Evolutionary conservation across 2,888 invertebrate genomes (phyloP).

Genomic region (Dermolepida albohirtum): DNA sequence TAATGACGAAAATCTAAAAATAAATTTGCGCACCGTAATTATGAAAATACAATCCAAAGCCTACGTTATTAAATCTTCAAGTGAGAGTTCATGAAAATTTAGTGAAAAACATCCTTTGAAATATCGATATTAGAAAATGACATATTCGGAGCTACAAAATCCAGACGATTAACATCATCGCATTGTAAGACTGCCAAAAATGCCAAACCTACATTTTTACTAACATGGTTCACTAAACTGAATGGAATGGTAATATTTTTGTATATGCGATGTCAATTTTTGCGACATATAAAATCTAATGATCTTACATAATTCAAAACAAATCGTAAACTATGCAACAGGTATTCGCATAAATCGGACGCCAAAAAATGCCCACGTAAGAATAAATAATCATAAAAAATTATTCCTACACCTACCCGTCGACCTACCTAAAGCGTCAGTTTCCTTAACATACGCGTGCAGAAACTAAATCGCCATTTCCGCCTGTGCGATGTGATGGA

Average conservation of each 20-base stretch:
- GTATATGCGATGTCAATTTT: slow-evolving; percentile 18
- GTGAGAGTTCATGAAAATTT: no score
- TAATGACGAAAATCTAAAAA: no score
- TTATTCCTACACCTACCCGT: slow-evolving; percentile 25
- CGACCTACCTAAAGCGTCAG: slow-evolving; percentile 1
- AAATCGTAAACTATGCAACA: slow-evolving; percentile 31
- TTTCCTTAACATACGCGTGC: slow-evolving; percentile 11
- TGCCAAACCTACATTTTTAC: slow-evolving; percentile 31
- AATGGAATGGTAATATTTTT: slow-evolving; percentile 35
- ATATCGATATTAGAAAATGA: no score
- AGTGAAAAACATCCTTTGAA: no score
- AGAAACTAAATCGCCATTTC: slow-evolving; percentile 47
- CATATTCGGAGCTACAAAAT: no score
- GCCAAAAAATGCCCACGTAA: slow-evolving; percentile 31
- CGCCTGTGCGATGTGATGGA: slow-evolving; percentile 46
- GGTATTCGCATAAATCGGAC: slow-evolving; percentile 21
- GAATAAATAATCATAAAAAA: slow-evolving; percentile 33
- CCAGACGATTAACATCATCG: slow-evolving; percentile 2
- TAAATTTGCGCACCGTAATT: no score
- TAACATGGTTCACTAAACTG: slow-evolving; percentile 34
- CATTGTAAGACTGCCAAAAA: slow-evolving; percentile 12
- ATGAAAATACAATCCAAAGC: no score
- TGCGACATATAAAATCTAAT: slow-evolving; percentile 32
- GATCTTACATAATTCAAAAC: slow-evolving; percentile 31
- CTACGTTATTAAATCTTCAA: no score